A percentile compares a stretch with the other conserved stretches of the same genome.
phyloP scores from a whole-genome alignment of 2,797 vertebrate genomes.

The Leptodactylus fallax region DNA sequence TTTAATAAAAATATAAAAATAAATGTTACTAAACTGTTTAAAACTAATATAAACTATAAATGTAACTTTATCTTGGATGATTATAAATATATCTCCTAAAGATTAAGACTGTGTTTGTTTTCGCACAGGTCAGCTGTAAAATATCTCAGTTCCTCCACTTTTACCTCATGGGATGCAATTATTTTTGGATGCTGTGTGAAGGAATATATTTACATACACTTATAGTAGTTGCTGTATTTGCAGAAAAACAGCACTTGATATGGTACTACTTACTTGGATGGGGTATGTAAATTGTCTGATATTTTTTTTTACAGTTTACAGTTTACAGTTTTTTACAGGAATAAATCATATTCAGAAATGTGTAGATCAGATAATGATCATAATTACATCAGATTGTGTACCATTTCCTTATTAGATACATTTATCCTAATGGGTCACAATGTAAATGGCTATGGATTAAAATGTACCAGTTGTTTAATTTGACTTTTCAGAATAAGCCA shows the following conservation, averaged over 20 bases:
- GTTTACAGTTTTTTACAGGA: too few species aligned
- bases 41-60: too few species aligned
- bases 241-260: conserved; percentile 94
- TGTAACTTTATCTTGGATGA: neutral
- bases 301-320: too few species aligned
- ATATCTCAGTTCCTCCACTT: conserved; percentile 91
- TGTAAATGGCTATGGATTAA: too few species aligned
- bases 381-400: too few species aligned
- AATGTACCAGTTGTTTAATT: too few species aligned
- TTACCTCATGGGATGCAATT: conserved; percentile 95
- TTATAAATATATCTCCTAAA: neutral
- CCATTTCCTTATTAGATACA: neutral
- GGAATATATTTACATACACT: conserved; percentile 97
- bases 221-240: conserved; percentile 97
- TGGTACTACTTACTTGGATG: conserved; percentile 98
- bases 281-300: conserved; percentile 80
- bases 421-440: neutral
- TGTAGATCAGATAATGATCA: too few species aligned
- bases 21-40: too few species aligned
- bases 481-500: too few species aligned
- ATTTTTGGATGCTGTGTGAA: conserved; percentile 99
- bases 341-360: neutral
- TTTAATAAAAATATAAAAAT: too few species aligned
- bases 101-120: neutral
- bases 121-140: conserved; percentile 89